Conservation (phyloP, 2,797 vertebrate species). For the Aeoliscus strigatus region DNA sequence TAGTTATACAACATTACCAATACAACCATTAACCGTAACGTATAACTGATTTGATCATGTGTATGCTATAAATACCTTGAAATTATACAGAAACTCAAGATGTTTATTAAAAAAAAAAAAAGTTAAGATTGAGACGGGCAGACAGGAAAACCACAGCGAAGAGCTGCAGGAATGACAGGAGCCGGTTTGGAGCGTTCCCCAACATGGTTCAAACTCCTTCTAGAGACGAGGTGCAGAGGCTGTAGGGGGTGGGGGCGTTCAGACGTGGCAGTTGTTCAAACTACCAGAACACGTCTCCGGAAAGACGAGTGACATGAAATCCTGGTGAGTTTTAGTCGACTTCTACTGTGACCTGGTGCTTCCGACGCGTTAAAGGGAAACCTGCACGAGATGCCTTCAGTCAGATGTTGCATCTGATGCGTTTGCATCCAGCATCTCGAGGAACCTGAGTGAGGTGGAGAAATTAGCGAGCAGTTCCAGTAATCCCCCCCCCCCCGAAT, state of each 20-base stretch:
- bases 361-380: constrained; percentile 59
- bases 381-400: not conserved
- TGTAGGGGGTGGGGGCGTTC: no score
- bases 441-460: constrained; percentile 67
- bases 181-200: no score
- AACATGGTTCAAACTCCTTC: no score
- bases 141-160: constrained; percentile 44
- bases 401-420: constrained; percentile 1
- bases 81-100: constrained; percentile 58
- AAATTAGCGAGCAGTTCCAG: constrained; percentile 57
- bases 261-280: no score
- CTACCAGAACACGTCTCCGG: no score
- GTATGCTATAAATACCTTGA: constrained; percentile 67
- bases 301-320: no score
- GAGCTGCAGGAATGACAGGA: constrained; percentile 34
- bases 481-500: no score
- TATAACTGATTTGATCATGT: constrained; percentile 67
- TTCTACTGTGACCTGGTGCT: no score
- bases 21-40: constrained; percentile 60
- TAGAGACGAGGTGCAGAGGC: no score
- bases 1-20: constrained; percentile 57
- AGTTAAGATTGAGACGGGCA: constrained; percentile 51
- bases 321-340: no score
- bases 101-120: constrained; percentile 48
- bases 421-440: constrained; percentile 55